Base-by-base conservation (phyloP, 2,113 vertebrate species). In the Hippocampus comes region DNA sequence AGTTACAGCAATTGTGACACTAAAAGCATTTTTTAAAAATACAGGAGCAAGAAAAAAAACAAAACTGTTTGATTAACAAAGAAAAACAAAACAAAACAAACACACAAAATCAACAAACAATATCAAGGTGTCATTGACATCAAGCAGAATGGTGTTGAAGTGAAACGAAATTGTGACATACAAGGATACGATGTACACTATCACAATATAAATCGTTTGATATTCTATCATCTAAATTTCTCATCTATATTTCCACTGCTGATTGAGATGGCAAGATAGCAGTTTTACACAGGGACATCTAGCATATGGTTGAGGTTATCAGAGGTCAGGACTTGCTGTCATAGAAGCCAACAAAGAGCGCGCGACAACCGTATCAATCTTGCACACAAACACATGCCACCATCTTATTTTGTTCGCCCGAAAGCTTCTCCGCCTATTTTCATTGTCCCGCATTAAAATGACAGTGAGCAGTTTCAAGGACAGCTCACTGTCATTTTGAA, bases 401-500 rank as follows among this genome's bases (percentile, higher is more conserved):
- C 38, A 72, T 80, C 61, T 77, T 48, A 66, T 66, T 66, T 49
- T 66, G 27, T 70, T 70, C 27, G 42, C 67, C 77, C 38, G 68
- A 70, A 77, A 55, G 70, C 55, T 14, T 72, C 66, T 70, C 48
- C 2, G 30, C 49, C 55, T 70, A 76, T 72, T 68, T 78, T 63
- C 46, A 78, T 73, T 75, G 73, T 73, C 65, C 18, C 43, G 41
- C 43, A 77, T 80, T 78, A 76, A 87, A 83, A 79, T 73, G 81
- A 82, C 78, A 79, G 74, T 72, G 70, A 71, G 51, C 76, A 84
- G 74, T 71, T 84, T 81, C 82, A 88, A 84, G 82, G 77, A 85
- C 68, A 25, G n/a, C 76, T 73, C 64, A 60, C 64, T 77, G 73
- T 71, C 75, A 53, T 80, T 76, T 72, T 68, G 56, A 25, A 78